Evolutionary conservation across 2,888 invertebrate genomes (phyloP), one percentile per base, ranked within the genome.

Genomic region (Ctenicera cuprea): DNA sequence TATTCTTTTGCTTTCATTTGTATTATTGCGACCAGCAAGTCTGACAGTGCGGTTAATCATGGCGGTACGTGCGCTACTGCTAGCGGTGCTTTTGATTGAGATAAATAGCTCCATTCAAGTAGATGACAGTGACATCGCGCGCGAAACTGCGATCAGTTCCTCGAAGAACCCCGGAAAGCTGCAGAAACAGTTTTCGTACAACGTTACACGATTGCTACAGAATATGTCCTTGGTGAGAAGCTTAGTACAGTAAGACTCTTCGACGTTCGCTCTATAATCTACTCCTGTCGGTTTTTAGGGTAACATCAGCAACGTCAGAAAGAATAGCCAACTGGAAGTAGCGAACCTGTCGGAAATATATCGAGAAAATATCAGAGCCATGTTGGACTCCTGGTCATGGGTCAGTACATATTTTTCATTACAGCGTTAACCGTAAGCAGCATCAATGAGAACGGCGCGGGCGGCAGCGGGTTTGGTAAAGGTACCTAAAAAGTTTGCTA

Each of bases 331-430:
- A 12, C 54, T 65, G 38, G 20, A 50, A 59, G 52, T 22, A 12
- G 65, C 59, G 12, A 45, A 66, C 48, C 67, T 78, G 65, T 77
- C 78, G 18, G 68, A 72, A 65, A 74, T 72, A 11, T 66, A 79
- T 50, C 73, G 73, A 22, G 68, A 76, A 57, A 79, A 77, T 72
- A 66, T 80, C 11, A 67, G 75, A 61, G 76, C 77, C 57, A 80
- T 80, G 80, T 65, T 80, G 38, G 75, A 80, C 30, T 74, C 79
- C n/a, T 80, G 80, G 80, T 77, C 79, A 37, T 80, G 80, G 80
- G 80, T 80, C 52, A 50, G 80, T 80, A 71, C 33, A 54, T 14
- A 14, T 33, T 30, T 54, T 38, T 37, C 30, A 69, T 45, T 50
- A 11, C 33, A 48, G 11, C 18, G 33, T 68, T 59, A 52, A 14